Evolutionary conservation across 2,888 invertebrate genomes (phyloP).

Genomic region (Eristalinus sepulchralis): DNA sequence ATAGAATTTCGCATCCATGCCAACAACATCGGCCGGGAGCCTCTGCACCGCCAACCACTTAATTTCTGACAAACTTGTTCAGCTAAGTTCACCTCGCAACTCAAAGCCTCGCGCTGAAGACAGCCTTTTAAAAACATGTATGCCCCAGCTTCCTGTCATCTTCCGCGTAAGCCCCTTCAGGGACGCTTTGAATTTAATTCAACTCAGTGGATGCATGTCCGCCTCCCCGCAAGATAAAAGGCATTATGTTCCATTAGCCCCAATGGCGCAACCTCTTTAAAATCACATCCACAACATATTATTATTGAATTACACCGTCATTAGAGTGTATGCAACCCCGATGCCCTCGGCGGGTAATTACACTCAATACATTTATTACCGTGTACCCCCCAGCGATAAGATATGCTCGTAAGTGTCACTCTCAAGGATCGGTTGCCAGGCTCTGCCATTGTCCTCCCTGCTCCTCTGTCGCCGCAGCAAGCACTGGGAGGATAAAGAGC

Average conservation of each 20-base stretch:
- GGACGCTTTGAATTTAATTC: neutral
- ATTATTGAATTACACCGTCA: slow-evolving; percentile 26
- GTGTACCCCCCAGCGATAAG: slow-evolving; percentile 28
- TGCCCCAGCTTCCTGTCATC: neutral
- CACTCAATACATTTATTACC: slow-evolving; percentile 38
- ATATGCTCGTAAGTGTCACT: slow-evolving; percentile 17
- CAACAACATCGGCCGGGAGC: no score
- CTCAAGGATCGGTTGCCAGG: neutral
- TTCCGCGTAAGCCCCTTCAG: neutral
- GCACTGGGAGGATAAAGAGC: neutral
- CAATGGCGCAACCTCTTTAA: neutral
- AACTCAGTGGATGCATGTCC: neutral
- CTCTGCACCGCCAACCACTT: no score
- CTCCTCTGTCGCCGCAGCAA: neutral
- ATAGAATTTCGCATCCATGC: no score
- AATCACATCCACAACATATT: neutral
- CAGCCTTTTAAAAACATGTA: neutral
- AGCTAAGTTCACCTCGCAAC: neutral
- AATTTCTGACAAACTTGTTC: neutral
- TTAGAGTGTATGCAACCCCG: slow-evolving; percentile 23
- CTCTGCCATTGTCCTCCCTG: neutral
- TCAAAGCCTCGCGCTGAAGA: neutral
- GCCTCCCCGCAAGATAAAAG: neutral
- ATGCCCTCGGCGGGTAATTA: slow-evolving; percentile 21
- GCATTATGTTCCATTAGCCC: neutral